Conservation (phyloP, 2,888 invertebrate species). For the Hypomecis atomaria region DNA sequence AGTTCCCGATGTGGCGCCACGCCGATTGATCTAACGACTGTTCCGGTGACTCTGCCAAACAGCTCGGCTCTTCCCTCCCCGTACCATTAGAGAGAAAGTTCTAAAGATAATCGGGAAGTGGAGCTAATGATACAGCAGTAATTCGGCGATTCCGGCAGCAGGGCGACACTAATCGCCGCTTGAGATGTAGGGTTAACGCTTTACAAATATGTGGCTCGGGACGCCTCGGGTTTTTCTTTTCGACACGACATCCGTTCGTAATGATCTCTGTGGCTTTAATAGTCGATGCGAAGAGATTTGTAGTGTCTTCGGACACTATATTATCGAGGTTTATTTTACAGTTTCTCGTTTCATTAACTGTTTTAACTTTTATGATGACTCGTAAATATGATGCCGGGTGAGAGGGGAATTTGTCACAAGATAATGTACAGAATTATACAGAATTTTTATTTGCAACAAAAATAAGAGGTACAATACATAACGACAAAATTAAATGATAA, state of each 20-base stretch:
- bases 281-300: slow-evolving; percentile 32
- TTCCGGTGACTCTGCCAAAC: slow-evolving; percentile 59
- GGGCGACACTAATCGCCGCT: slow-evolving; percentile 70
- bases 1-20: slow-evolving; percentile 73
- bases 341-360: slow-evolving; percentile 30
- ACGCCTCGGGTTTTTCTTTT: slow-evolving; percentile 48
- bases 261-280: slow-evolving; percentile 38
- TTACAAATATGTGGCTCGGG: slow-evolving; percentile 57
- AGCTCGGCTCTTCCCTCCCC: slow-evolving; percentile 48
- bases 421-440: too few species aligned
- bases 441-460: too few species aligned
- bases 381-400: slow-evolving; percentile 16
- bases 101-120: slow-evolving; percentile 65
- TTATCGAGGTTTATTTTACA: slow-evolving; percentile 28
- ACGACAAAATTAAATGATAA: too few species aligned
- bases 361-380: slow-evolving; percentile 20
- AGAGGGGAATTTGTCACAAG: slow-evolving; percentile 14
- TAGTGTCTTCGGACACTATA: slow-evolving; percentile 27
- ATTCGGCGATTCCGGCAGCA: slow-evolving; percentile 66
- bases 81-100: slow-evolving; percentile 43
- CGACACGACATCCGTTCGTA: slow-evolving; percentile 59
- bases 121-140: slow-evolving; percentile 68
- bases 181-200: slow-evolving; percentile 59
- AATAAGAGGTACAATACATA: too few species aligned
- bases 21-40: slow-evolving; percentile 78